phyloP scores from a whole-genome alignment of 2,888 invertebrate genomes.

The Lasioglossum leucozonium region DNA sequence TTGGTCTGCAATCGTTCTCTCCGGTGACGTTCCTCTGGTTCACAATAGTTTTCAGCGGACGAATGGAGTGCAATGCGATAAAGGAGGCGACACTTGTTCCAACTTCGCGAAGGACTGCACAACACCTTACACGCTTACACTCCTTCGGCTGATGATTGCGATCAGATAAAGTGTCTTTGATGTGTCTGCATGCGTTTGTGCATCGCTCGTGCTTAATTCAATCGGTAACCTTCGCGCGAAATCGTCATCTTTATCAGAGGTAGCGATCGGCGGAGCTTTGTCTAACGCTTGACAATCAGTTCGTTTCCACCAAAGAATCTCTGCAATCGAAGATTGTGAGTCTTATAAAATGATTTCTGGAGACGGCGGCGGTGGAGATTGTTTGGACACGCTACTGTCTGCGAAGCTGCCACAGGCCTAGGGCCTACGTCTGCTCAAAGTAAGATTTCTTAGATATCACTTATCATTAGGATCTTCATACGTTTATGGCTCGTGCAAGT shows the following conservation, averaged over 20 bases:
- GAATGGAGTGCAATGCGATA: slow-evolving; percentile 11
- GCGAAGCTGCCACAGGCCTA: neutral
- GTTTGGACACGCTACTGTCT: neutral
- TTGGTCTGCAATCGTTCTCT: neutral
- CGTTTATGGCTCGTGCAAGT: neutral
- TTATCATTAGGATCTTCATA: neutral
- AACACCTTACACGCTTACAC: slow-evolving; percentile 6
- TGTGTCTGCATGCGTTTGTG: slow-evolving; percentile 17
- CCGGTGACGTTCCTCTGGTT: neutral
- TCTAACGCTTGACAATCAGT: slow-evolving; percentile 34
- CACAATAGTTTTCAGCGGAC: neutral
- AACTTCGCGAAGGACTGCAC: slow-evolving; percentile 23
- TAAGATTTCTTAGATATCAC: neutral
- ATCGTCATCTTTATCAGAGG: slow-evolving; percentile 48
- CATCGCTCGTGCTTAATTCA: slow-evolving; percentile 39
- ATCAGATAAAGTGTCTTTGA: slow-evolving; percentile 46
- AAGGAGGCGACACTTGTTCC: slow-evolving; percentile 23
- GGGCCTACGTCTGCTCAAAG: neutral
- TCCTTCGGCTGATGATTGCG: slow-evolving; percentile 30
- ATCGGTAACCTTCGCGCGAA: slow-evolving; percentile 54
- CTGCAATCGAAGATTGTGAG: slow-evolving; percentile 35
- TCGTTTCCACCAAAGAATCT: slow-evolving; percentile 10
- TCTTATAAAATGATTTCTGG: slow-evolving; percentile 46
- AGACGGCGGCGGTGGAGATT: neutral
- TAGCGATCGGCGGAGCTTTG: slow-evolving; percentile 34